These are phyloP conservation scores for Calliopum simillimum DNA, from an alignment of 2,888 invertebrate genomes.

Conservation along the genomic window DNA sequence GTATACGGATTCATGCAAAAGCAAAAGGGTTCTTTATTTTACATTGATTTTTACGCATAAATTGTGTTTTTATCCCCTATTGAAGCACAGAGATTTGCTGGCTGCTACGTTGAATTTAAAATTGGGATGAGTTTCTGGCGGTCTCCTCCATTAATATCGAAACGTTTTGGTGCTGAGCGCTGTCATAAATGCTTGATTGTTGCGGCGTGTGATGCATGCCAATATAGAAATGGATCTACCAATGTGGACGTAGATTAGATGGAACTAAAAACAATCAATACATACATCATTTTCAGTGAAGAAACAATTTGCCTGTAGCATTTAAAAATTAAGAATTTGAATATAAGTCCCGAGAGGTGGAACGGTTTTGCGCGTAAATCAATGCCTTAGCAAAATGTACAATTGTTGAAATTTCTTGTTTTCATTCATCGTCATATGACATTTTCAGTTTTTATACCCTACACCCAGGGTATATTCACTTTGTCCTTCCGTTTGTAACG, in stretches of 20 bases:
- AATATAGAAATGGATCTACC: conserved; percentile 2
- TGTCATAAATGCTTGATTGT: conserved; percentile 47
- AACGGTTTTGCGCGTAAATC: no score
- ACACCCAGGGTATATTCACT: no score
- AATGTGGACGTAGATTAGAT: not conserved
- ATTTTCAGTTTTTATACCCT: no score
- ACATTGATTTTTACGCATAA: conserved; percentile 30
- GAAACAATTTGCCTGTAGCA: not conserved
- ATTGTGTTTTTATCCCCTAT: conserved; percentile 43
- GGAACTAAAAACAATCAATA: not conserved
- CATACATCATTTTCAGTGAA: not conserved
- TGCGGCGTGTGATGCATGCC: conserved; percentile 43
- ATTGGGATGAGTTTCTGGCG: not conserved
- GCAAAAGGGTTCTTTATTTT: conserved; percentile 15
- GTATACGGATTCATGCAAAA: not conserved
- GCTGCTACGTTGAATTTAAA: conserved; percentile 22
- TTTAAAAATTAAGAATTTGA: no score
- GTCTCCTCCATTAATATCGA: conserved; percentile 11
- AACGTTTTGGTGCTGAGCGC: conserved; percentile 18
- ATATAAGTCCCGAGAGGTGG: no score
- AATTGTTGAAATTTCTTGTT: no score
- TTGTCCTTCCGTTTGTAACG: no score
- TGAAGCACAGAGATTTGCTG: conserved; percentile 41
- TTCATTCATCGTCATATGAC: no score
- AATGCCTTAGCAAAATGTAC: no score